These are phyloP conservation scores for Hippocampus mohnikei DNA, from an alignment of 2,113 vertebrate genomes.

Conservation along the genomic window DNA sequence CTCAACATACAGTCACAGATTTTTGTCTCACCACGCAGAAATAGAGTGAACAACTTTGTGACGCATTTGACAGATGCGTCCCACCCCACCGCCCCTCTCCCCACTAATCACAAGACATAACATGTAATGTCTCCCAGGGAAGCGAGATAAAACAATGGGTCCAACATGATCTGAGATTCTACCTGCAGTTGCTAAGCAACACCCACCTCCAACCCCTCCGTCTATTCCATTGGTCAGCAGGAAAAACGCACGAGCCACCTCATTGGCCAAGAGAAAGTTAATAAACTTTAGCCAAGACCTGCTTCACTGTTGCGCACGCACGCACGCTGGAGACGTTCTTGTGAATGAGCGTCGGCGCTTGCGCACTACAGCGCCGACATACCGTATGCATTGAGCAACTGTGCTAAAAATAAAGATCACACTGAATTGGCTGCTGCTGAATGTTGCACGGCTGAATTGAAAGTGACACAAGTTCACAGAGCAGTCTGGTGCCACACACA, in stretches of 20 bases:
- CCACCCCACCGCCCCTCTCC: slow-evolving; percentile 27
- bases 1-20: slow-evolving; percentile 33
- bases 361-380: slow-evolving; percentile 67
- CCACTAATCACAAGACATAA: slow-evolving; percentile 66
- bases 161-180: slow-evolving; percentile 76
- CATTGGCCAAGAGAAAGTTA: slow-evolving; percentile 77
- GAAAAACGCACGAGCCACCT: slow-evolving; percentile 65
- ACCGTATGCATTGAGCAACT: slow-evolving; percentile 67
- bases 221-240: slow-evolving; percentile 71
- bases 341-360: slow-evolving; percentile 72
- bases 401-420: slow-evolving; percentile 74
- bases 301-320: slow-evolving; percentile 53
- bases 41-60: slow-evolving; percentile 66
- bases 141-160: slow-evolving; percentile 76
- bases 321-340: slow-evolving; percentile 66
- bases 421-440: slow-evolving; percentile 59
- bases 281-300: slow-evolving; percentile 77
- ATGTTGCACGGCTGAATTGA: slow-evolving; percentile 68
- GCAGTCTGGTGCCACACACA: slow-evolving; percentile 55
- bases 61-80: slow-evolving; percentile 58
- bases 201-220: slow-evolving; percentile 74
- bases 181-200: slow-evolving; percentile 85
- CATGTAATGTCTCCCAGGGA: slow-evolving; percentile 67
- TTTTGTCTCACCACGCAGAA: slow-evolving; percentile 46
- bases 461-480: slow-evolving; percentile 66